A percentile compares a stretch with the other conserved stretches of the same genome.
Conservation (phyloP, 1,140 invertebrate species). For the Phenacoccus solenopsis region DNA sequence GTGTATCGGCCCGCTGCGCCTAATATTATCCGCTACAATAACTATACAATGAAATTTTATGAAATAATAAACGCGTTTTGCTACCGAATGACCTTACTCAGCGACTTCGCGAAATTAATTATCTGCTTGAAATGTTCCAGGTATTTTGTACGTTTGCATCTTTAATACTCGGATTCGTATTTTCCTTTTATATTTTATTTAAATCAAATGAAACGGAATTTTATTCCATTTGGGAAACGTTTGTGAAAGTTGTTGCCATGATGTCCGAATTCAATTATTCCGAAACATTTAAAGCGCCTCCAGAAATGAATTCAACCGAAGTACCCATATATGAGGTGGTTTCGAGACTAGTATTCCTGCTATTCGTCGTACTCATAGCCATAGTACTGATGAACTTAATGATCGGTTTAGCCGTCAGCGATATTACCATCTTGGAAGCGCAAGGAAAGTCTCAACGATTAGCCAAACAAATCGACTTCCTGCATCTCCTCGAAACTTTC, state of each 20-base stretch:
- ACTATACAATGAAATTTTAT: too few species aligned
- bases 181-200: constrained; percentile 41
- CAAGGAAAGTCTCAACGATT: constrained; percentile 25
- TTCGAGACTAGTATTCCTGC: constrained; percentile 28
- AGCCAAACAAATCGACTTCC: constrained; percentile 26
- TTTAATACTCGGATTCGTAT: constrained; percentile 41
- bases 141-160: constrained; percentile 39
- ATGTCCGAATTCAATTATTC: constrained; percentile 44
- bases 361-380: constrained; percentile 33
- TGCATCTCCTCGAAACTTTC: constrained; percentile 25
- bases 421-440: constrained; percentile 29
- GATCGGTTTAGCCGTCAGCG: constrained; percentile 37
- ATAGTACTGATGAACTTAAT: constrained; percentile 37
- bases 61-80: too few species aligned
- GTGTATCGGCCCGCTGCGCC: background rate
- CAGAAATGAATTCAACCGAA: background rate
- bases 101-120: too few species aligned
- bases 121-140: too few species aligned
- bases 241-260: constrained; percentile 43
- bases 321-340: constrained; percentile 32
- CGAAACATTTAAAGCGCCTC: background rate
- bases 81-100: too few species aligned
- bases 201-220: constrained; percentile 32
- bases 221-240: constrained; percentile 30
- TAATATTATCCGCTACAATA: background rate